phyloP scores from a whole-genome alignment of 2,888 invertebrate species.

The Eupithecia dodoneata region DNA sequence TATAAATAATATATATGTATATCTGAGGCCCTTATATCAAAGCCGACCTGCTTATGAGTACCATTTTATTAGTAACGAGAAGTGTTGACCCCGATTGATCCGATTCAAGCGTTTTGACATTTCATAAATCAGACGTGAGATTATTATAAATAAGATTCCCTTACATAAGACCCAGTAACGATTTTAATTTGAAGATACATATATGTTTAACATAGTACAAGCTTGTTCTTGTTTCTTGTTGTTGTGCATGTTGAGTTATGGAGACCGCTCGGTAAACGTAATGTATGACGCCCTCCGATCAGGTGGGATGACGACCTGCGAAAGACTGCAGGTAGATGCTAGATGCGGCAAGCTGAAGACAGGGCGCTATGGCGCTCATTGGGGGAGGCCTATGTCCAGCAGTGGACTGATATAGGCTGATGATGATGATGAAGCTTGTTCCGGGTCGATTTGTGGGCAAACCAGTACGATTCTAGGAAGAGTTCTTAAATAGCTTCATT shows the following conservation, averaged over 20 bases:
- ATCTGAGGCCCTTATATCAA: no score
- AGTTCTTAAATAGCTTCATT: not conserved
- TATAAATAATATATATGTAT: no score
- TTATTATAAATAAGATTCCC: not conserved
- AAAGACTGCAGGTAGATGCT: no score
- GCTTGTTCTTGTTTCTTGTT: not conserved
- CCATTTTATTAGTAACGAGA: slow-evolving; percentile 34
- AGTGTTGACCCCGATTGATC: slow-evolving; percentile 30
- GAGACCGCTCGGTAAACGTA: no score
- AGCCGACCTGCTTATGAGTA: slow-evolving; percentile 4
- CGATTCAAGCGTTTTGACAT: slow-evolving; percentile 37
- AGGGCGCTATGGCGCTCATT: no score
- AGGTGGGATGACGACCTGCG: no score
- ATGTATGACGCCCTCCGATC: no score
- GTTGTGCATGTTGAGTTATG: no score
- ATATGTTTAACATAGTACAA: not conserved
- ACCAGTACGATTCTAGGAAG: not conserved
- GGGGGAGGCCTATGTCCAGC: no score
- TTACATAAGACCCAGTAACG: not conserved
- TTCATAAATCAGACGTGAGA: slow-evolving; percentile 32
- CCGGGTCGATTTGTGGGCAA: not conserved
- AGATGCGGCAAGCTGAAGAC: no score
- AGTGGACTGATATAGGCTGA: no score
- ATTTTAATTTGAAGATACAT: not conserved
- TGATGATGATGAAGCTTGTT: not conserved